Evolutionary conservation across 2,888 invertebrate species (phyloP).

Genomic region (Timandra comae): DNA sequence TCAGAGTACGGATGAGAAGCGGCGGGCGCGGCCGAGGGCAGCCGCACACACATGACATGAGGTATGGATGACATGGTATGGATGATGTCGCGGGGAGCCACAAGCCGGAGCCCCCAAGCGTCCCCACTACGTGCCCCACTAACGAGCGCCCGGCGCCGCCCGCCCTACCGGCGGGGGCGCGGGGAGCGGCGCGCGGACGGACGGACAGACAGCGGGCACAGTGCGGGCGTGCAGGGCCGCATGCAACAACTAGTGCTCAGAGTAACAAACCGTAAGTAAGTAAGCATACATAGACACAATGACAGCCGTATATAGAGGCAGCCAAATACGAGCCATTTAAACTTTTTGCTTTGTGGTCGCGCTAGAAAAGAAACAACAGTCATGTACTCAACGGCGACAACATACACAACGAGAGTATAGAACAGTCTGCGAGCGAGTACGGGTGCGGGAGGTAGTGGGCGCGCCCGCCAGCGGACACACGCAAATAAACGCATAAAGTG

Average conservation of each 20-base stretch:
- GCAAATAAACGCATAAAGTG: constrained; percentile 17
- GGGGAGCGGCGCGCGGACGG: constrained; percentile 46
- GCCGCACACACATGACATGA: constrained; percentile 20
- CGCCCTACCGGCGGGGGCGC: too few relatives aligned
- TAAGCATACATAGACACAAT: constrained; percentile 75
- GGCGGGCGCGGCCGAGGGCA: constrained; percentile 19
- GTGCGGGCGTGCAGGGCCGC: constrained; percentile 31
- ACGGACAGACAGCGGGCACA: constrained; percentile 37
- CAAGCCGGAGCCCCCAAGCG: constrained; percentile 14
- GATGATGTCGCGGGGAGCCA: too few relatives aligned
- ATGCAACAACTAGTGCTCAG: constrained; percentile 64
- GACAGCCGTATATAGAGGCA: constrained; percentile 74
- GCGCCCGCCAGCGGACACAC: constrained; percentile 1
- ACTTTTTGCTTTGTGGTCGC: constrained; percentile 72
- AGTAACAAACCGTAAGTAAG: constrained; percentile 66
- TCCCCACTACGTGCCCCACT: background rate
- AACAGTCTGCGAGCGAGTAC: constrained; percentile 21
- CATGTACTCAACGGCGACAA: constrained; percentile 55
- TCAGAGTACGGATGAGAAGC: constrained; percentile 48
- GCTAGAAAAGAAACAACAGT: constrained; percentile 71
- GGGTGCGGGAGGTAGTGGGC: constrained; percentile 14
- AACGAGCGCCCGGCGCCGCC: background rate
- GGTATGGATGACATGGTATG: constrained; percentile 29
- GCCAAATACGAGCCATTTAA: constrained; percentile 75
- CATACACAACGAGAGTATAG: constrained; percentile 29